A percentile compares a stretch with the other conserved stretches of the same genome.
These are phyloP conservation scores for Heteronetta atricapilla DNA, from an alignment of 2,113 vertebrate genomes.

Conservation along the genomic window DNA sequence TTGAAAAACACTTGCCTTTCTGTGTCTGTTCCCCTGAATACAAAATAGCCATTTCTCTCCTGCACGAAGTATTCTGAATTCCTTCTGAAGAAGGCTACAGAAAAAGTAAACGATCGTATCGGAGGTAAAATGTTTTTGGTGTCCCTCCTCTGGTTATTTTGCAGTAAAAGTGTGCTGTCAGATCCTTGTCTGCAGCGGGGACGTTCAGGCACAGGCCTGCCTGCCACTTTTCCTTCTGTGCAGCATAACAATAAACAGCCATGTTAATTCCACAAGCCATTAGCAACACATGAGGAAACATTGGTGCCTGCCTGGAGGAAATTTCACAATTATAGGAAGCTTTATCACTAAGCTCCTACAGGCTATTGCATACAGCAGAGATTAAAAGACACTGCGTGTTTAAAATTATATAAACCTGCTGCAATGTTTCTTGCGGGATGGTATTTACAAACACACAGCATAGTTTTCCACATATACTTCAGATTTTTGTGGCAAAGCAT, in stretches of 20 bases:
- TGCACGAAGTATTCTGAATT: conserved; percentile 20
- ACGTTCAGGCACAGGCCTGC: conserved; percentile 4
- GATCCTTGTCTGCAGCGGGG: conserved; percentile 41
- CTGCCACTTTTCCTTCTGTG: conserved; percentile 44
- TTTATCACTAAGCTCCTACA: conserved; percentile 63
- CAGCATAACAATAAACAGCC: conserved; percentile 57
- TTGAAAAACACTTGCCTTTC: background rate
- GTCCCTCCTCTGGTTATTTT: conserved; percentile 37
- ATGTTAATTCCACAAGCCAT: conserved; percentile 58
- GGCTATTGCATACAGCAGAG: conserved; percentile 35
- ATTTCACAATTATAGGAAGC: conserved; percentile 65
- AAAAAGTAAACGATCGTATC: conserved; percentile 22
- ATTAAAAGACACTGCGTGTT: conserved; percentile 28
- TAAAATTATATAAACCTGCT: conserved; percentile 59
- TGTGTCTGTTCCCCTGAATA: background rate
- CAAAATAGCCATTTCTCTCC: background rate
- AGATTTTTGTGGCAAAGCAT: conserved; percentile 12
- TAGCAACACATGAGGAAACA: conserved; percentile 68
- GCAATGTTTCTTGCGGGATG: conserved; percentile 30
- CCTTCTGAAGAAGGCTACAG: conserved; percentile 6
- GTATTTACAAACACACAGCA: background rate
- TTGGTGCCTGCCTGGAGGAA: conserved; percentile 65
- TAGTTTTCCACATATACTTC: background rate
- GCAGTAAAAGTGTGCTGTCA: background rate
- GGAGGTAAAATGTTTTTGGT: background rate